These are phyloP conservation scores for Phalacrocorax aristotelis DNA, from an alignment of 2,113 vertebrate species.

Conservation along the genomic window DNA sequence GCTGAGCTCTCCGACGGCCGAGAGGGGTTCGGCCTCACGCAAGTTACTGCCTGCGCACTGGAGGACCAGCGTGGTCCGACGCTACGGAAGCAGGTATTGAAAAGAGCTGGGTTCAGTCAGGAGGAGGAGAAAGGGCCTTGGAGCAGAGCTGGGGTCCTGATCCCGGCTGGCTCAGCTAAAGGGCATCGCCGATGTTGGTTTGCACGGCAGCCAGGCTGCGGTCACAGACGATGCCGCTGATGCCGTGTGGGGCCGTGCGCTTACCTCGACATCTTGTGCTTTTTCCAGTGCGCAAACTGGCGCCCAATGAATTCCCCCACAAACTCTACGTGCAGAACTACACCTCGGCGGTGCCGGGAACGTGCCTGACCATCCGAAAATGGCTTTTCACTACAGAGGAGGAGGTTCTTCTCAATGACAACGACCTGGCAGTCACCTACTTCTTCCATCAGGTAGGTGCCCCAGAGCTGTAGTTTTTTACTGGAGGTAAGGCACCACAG, in stretches of 20 bases:
- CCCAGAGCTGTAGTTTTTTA: background rate
- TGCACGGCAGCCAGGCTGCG: background rate
- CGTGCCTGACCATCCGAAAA: conserved; percentile 91
- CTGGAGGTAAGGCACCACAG: background rate
- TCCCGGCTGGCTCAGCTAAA: background rate
- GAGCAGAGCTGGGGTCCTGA: background rate
- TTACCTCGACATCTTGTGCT: background rate
- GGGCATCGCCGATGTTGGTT: accelerated
- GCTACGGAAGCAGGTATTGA: background rate
- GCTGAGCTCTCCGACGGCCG: accelerated
- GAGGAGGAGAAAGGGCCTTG: background rate
- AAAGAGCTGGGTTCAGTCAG: background rate
- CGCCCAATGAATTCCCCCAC: conserved; percentile 96
- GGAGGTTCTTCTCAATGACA: conserved; percentile 91
- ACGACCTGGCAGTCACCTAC: conserved; percentile 90
- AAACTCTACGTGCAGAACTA: conserved; percentile 98
- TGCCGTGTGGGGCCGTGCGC: accelerated
- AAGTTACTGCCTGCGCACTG: background rate
- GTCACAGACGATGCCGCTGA: accelerated
- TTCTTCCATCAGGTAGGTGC: conserved; percentile 94
- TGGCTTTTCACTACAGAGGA: conserved; percentile 96
- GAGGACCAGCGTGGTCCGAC: background rate
- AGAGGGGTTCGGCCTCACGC: background rate
- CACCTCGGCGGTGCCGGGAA: conserved; percentile 92
- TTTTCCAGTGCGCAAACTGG: conserved; percentile 87